phyloP scores from a whole-genome alignment of 2,113 vertebrate species.

The Crotalus viridis region DNA sequence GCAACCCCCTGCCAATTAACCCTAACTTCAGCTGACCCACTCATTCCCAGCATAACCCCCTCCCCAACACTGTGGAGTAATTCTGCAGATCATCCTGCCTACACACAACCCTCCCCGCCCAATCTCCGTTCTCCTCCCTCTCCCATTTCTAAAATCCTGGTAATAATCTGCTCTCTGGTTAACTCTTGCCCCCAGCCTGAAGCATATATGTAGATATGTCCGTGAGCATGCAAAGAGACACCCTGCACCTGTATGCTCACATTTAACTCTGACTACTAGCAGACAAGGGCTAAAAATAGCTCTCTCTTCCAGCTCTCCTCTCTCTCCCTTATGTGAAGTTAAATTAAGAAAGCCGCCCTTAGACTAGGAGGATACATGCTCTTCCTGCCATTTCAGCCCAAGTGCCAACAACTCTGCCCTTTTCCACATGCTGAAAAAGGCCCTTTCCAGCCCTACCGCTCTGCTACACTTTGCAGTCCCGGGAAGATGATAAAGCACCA shows the following conservation, averaged over 20 bases:
- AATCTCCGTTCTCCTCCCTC: neutral
- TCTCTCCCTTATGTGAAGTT: constrained; percentile 20
- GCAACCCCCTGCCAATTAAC: constrained; percentile 15
- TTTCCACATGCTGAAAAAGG: neutral
- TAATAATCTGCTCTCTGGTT: neutral
- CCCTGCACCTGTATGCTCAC: constrained; percentile 6
- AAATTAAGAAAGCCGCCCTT: constrained; percentile 25
- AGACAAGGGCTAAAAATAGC: constrained; percentile 30
- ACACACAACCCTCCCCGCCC: neutral
- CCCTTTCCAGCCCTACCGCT: neutral
- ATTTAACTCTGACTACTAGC: constrained; percentile 16
- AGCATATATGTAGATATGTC: too few species aligned
- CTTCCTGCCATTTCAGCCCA: neutral
- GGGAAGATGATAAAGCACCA: constrained; percentile 7
- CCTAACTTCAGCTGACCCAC: neutral
- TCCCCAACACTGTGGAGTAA: neutral
- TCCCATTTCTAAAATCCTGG: neutral
- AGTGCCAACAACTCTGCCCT: neutral
- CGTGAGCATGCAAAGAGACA: neutral
- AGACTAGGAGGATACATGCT: neutral
- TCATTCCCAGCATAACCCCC: neutral
- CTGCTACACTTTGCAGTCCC: constrained; percentile 7
- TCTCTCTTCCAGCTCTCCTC: constrained; percentile 7
- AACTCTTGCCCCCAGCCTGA: neutral
- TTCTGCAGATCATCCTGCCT: too few species aligned